Base-by-base conservation (phyloP, 2,888 invertebrate species). In the Cerceris ruficornis region DNA sequence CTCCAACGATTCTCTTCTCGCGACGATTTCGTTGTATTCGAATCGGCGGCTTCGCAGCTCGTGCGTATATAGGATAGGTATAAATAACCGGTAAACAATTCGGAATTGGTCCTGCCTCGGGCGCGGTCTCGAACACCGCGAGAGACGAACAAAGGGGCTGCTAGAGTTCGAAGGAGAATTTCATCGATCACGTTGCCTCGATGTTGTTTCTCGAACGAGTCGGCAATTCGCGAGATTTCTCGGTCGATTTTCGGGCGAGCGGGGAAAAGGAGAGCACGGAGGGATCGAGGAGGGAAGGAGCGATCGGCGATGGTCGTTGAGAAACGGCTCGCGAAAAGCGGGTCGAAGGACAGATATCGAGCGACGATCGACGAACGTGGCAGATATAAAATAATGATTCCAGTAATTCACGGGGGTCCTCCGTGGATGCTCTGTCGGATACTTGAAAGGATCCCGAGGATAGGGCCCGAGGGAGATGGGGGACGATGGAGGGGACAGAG, bases 361-460 rank as follows among this genome's bases (percentile, higher is more conserved):
- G n/a, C 50, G 9, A 60, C n/a, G 62, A 28, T 62, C 49, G 49
- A 11, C 54, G 62, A 39, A n/a, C 50, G 49, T 46, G 50, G 49
- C 50, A 62, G 46, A 46, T 46, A 87, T 86, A 77, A 86, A 86
- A 85, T 86, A 86, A 88, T 87, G 85, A 89, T 88, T 88, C 82
- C 78, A 77, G 84, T 84, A 86, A 88, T 88, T 87, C 81, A 71
- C 69, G 84, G 77, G 78, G 80, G 80, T 83, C 78, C 82, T 64
- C 75, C 49, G 54, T 17, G 57, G 55, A 58, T 72, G 70, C 68
- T 64, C 68, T 66, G 90, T 88, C 89, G 90, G 88, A 72, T 78
- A 89, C 86, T 90, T 90, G 89, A 91, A 91, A 91, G 91, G 84
- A 79, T 80, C 74, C 69, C 72, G 80, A 79, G 66, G 77, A 70